Conservation (phyloP, 1,140 invertebrate species). For the Cydia fagiglandana region DNA sequence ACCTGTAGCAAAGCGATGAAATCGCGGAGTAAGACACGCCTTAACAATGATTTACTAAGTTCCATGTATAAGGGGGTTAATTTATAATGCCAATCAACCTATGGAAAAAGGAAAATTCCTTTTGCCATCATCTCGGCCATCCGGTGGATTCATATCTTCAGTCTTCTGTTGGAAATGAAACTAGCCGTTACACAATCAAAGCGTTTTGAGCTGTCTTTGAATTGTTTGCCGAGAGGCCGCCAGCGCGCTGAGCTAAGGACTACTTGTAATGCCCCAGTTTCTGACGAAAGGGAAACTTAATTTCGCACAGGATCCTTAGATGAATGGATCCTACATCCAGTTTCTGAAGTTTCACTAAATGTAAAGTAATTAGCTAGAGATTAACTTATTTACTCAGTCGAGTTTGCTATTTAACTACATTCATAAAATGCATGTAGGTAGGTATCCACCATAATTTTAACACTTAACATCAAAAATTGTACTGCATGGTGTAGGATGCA, state of each 20-base stretch:
- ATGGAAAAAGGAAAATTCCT: too few relatives aligned
- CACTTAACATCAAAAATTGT: too few relatives aligned
- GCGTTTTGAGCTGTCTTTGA: slow-evolving; percentile 37
- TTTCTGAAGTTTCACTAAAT: neutral
- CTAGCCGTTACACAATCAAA: slow-evolving; percentile 42
- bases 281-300: slow-evolving; percentile 33
- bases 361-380: neutral
- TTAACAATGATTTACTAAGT: too few relatives aligned
- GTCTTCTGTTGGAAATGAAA: slow-evolving; percentile 25
- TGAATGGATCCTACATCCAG: slow-evolving; percentile 29
- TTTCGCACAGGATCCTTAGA: slow-evolving; percentile 33
- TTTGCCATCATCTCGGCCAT: neutral
- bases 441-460: too few relatives aligned
- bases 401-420: too few relatives aligned
- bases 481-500: too few relatives aligned
- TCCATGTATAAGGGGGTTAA: too few relatives aligned
- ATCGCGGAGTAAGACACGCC: too few relatives aligned
- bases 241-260: slow-evolving; percentile 36
- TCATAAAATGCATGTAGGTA: too few relatives aligned
- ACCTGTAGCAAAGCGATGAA: too few relatives aligned
- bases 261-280: slow-evolving; percentile 44
- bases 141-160: neutral
- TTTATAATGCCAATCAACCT: too few relatives aligned
- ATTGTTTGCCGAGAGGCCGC: slow-evolving; percentile 35
- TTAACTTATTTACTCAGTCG: too few relatives aligned